Evolutionary conservation across 2,113 vertebrate species (phyloP).

Genomic region (Hystrix cristata): DNA sequence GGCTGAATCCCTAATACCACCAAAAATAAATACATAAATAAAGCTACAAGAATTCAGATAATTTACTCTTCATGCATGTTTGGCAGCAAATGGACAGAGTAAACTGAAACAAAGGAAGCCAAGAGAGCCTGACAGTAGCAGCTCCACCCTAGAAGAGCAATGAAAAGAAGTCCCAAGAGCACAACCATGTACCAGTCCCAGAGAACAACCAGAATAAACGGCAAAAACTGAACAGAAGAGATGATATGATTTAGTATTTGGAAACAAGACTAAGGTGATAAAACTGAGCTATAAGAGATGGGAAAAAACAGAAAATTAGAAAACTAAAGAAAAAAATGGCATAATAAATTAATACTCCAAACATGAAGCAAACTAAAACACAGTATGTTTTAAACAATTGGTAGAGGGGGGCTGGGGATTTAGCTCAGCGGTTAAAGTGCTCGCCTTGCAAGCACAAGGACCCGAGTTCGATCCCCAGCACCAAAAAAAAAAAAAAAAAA

Average conservation of each 20-base stretch:
- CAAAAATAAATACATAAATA: neutral
- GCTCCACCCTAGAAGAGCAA: neutral
- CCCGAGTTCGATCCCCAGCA: no score
- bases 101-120: neutral
- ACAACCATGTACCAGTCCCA: neutral
- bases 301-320: neutral
- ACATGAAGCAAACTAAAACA: constrained; percentile 49
- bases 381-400: neutral
- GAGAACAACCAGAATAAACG: neutral
- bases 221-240: neutral
- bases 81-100: constrained; percentile 11
- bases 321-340: neutral
- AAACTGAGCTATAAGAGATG: neutral
- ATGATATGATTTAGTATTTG: neutral
- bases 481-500: no score
- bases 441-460: no score
- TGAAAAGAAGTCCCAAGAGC: neutral
- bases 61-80: neutral
- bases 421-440: no score
- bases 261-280: neutral
- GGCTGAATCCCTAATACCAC: neutral
- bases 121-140: neutral
- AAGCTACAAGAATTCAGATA: neutral
- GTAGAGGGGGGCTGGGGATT: no score
- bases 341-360: constrained; percentile 10